These are phyloP conservation scores for Torymus tubicola DNA, from an alignment of 2,888 invertebrate species.

Conservation along the genomic window DNA sequence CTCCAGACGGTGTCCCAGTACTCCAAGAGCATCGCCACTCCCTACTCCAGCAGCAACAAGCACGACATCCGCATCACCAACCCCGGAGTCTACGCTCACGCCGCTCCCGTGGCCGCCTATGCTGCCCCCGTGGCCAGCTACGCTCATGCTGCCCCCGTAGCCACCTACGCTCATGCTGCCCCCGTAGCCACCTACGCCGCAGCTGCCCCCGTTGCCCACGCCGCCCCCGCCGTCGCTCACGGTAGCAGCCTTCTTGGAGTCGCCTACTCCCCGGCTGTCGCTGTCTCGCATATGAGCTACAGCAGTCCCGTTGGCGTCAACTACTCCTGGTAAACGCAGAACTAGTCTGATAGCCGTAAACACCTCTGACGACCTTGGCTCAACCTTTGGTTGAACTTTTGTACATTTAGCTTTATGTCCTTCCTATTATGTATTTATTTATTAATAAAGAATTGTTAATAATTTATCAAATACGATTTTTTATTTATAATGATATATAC, in stretches of 20 bases:
- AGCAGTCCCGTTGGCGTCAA: slow-evolving; percentile 68
- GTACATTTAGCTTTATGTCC: too few relatives aligned
- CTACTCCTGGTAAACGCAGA: slow-evolving; percentile 65
- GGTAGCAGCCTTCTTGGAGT: slow-evolving; percentile 65
- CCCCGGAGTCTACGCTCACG: slow-evolving; percentile 68
- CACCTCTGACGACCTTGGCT: too few relatives aligned
- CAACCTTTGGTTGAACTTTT: too few relatives aligned
- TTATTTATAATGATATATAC: too few relatives aligned
- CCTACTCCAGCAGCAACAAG: slow-evolving; percentile 85
- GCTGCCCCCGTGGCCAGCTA: slow-evolving; percentile 52
- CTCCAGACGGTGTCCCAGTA: slow-evolving; percentile 79
- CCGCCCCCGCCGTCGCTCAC: slow-evolving; percentile 43
- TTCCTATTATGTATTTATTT: too few relatives aligned
- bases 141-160: slow-evolving; percentile 49
- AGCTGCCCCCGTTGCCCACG: slow-evolving; percentile 53
- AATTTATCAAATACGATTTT: too few relatives aligned
- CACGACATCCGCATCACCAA: slow-evolving; percentile 84
- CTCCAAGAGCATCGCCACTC: slow-evolving; percentile 84
- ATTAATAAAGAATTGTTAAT: too few relatives aligned
- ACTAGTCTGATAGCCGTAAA: too few relatives aligned
- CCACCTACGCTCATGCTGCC: slow-evolving; percentile 45
- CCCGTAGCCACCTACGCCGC: slow-evolving; percentile 46
- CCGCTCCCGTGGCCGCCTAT: slow-evolving; percentile 61
- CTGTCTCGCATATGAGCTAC: slow-evolving; percentile 70
- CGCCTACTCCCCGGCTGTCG: slow-evolving; percentile 70